Percentiles rank a stretch among this genome's conserved stretches.
Evolutionary conservation across 2,888 invertebrate genomes (phyloP).

Genomic region (Brenthis daphne): DNA sequence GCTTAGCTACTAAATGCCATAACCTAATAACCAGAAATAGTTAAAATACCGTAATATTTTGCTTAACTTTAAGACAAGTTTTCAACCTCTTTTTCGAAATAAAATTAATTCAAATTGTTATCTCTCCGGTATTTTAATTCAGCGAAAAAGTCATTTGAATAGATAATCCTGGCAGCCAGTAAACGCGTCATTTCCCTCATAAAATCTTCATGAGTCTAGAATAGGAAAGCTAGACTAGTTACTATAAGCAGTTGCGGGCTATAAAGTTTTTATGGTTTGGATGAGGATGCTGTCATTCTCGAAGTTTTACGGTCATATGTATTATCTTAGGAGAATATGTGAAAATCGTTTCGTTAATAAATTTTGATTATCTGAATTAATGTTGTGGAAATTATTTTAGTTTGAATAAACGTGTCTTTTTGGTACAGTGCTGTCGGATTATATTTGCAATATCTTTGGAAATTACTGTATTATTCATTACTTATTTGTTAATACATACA

Average conservation of each 20-base stretch:
- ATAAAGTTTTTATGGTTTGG: constrained; percentile 45
- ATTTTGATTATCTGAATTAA: too few relatives aligned
- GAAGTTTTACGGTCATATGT: constrained; percentile 52
- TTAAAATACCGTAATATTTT: neutral
- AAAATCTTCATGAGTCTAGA: constrained; percentile 39
- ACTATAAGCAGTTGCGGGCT: constrained; percentile 43
- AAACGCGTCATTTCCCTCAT: constrained; percentile 24
- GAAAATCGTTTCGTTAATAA: neutral
- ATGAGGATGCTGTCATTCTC: constrained; percentile 40
- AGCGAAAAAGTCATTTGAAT: constrained; percentile 12
- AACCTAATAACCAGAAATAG: too few relatives aligned
- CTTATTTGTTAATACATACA: too few relatives aligned
- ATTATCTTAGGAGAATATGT: constrained; percentile 26
- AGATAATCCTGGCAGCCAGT: constrained; percentile 15
- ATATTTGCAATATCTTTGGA: too few relatives aligned
- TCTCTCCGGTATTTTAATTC: neutral
- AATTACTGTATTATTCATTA: too few relatives aligned
- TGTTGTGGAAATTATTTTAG: too few relatives aligned
- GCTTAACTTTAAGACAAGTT: neutral
- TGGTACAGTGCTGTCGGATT: too few relatives aligned
- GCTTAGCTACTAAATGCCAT: too few relatives aligned
- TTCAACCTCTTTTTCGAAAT: neutral
- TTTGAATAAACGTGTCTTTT: too few relatives aligned
- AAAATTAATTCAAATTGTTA: constrained; percentile 9
- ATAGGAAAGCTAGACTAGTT: constrained; percentile 36